These are phyloP conservation scores for Stegophylla sp. DNA, from an alignment of 2,888 invertebrate genomes.

Conservation along the genomic window DNA sequence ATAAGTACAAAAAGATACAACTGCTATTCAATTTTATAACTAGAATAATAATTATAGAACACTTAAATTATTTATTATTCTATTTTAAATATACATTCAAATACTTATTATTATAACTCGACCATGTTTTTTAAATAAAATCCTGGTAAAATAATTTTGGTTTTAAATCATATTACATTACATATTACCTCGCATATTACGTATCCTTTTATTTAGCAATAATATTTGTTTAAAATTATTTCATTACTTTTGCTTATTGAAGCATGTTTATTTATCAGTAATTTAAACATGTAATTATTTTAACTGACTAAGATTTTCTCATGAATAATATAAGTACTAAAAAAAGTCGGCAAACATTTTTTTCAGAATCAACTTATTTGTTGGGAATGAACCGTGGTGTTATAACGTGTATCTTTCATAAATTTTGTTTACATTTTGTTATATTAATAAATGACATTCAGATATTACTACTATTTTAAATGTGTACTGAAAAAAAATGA, in stretches of 20 bases:
- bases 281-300: not conserved
- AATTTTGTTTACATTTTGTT: not conserved
- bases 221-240: not conserved
- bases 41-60: too few species aligned
- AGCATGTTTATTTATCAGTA: not conserved
- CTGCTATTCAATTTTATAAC: too few species aligned
- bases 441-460: not conserved
- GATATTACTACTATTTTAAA: not conserved
- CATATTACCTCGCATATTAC: not conserved
- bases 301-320: not conserved
- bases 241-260: conserved; percentile 4
- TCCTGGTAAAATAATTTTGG: not conserved
- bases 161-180: not conserved
- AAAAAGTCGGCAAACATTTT: not conserved
- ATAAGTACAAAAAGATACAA: too few species aligned
- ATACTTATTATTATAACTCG: too few species aligned
- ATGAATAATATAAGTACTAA: not conserved
- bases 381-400: not conserved
- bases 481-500: not conserved
- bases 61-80: too few species aligned
- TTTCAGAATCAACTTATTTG: not conserved
- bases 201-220: not conserved
- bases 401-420: not conserved
- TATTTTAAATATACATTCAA: too few species aligned
- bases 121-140: too few species aligned